phyloP scores from a whole-genome alignment of 2,888 invertebrate genomes.

The Xestia xanthographa region DNA sequence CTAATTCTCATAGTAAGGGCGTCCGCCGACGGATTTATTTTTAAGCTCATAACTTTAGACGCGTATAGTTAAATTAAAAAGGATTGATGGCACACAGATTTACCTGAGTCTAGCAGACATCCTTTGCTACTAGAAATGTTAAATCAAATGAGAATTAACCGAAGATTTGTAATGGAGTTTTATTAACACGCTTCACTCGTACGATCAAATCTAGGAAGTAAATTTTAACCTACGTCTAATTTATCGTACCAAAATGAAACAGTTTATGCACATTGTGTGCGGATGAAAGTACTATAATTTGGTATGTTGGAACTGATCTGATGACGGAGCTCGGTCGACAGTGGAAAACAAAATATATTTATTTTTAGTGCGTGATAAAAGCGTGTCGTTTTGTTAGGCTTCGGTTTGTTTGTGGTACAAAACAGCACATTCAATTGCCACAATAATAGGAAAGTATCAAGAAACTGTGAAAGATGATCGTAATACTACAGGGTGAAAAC shows the following conservation, averaged over 20 bases:
- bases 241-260: not conserved
- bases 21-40: conserved; percentile 77
- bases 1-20: conserved; percentile 69
- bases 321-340: not conserved
- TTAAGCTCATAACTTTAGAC: conserved; percentile 80
- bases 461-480: not conserved
- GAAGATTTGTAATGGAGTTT: not conserved
- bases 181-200: not conserved
- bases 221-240: not conserved
- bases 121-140: conserved; percentile 20
- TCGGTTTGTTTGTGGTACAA: not conserved
- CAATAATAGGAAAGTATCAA: not conserved
- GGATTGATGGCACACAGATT: conserved; percentile 78
- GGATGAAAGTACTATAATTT: not conserved
- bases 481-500: not conserved
- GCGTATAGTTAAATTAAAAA: conserved; percentile 78
- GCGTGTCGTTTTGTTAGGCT: not conserved
- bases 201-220: not conserved
- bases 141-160: not conserved
- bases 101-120: conserved; percentile 66
- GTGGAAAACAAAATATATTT: not conserved
- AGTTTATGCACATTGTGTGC: too few species aligned
- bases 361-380: not conserved
- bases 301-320: not conserved
- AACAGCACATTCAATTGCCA: not conserved